phyloP scores from a whole-genome alignment of 1,140 invertebrate genomes.

The Pteromalus puparum region DNA sequence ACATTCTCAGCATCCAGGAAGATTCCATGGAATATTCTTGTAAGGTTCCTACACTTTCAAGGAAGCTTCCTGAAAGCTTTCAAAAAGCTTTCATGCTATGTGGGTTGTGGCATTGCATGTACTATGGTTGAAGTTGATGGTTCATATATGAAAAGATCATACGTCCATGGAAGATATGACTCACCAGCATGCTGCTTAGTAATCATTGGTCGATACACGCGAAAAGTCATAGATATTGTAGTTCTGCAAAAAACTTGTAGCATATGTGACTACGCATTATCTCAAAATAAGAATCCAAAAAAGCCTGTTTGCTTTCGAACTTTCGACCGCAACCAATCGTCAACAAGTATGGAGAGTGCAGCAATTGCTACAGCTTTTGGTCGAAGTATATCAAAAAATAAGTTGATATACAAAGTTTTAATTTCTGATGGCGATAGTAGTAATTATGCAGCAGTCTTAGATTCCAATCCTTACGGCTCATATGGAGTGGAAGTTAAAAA shows the following conservation, averaged over 20 bases:
- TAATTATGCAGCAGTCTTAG: conserved; percentile 60
- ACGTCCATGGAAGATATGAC: neutral
- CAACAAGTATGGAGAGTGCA: conserved; percentile 70
- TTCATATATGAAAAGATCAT: conserved; percentile 18
- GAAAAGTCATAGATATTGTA: neutral
- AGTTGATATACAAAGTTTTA: neutral
- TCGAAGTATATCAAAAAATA: neutral
- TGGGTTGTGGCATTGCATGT: neutral
- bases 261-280: neutral
- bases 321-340: conserved; percentile 3
- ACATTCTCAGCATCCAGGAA: too few relatives aligned
- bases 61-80: too few relatives aligned
- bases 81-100: too few relatives aligned
- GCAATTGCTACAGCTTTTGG: neutral
- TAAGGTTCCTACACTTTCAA: too few relatives aligned
- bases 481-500: neutral
- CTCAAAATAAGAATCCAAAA: neutral
- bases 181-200: neutral
- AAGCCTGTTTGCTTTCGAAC: neutral
- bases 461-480: conserved; percentile 25
- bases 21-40: too few relatives aligned
- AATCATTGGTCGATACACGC: neutral
- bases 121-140: neutral
- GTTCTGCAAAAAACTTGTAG: neutral
- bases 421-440: conserved; percentile 62